Conservation (phyloP, 2,888 invertebrate species). For the Philereme transversata region DNA sequence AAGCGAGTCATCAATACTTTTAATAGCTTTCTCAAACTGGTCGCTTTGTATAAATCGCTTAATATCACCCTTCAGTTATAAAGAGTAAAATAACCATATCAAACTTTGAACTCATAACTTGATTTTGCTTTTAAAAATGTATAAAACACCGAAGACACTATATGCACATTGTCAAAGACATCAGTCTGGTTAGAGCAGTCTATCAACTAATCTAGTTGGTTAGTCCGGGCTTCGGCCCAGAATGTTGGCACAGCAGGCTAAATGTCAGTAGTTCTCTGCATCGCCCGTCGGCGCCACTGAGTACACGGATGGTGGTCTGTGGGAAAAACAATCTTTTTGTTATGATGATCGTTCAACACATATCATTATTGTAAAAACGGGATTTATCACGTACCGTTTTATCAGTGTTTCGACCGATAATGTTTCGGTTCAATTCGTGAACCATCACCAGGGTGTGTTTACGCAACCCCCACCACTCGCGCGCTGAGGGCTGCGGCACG, state of each 20-base stretch:
- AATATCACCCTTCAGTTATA: too few relatives aligned
- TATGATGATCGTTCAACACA: not conserved
- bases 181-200: slow-evolving; percentile 36
- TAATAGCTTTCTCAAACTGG: too few relatives aligned
- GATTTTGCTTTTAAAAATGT: slow-evolving; percentile 22
- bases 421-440: too few relatives aligned
- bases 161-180: slow-evolving; percentile 32
- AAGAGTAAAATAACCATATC: slow-evolving; percentile 4
- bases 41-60: too few relatives aligned
- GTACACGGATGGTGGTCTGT: slow-evolving; percentile 78
- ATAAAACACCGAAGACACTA: slow-evolving; percentile 34
- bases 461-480: too few relatives aligned
- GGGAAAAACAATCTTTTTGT: slow-evolving; percentile 25
- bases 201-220: slow-evolving; percentile 34
- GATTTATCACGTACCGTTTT: too few relatives aligned
- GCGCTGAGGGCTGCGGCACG: too few relatives aligned
- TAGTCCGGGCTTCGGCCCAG: slow-evolving; percentile 48
- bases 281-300: slow-evolving; percentile 72
- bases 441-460: too few relatives aligned
- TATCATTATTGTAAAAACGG: too few relatives aligned
- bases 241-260: slow-evolving; percentile 61
- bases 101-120: slow-evolving; percentile 21
- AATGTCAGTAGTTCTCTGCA: slow-evolving; percentile 73
- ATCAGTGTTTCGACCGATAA: too few relatives aligned
- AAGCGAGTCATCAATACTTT: too few relatives aligned